Evolutionary conservation across 2,888 invertebrate species (phyloP).

Genomic region (Drosophila falleni): DNA sequence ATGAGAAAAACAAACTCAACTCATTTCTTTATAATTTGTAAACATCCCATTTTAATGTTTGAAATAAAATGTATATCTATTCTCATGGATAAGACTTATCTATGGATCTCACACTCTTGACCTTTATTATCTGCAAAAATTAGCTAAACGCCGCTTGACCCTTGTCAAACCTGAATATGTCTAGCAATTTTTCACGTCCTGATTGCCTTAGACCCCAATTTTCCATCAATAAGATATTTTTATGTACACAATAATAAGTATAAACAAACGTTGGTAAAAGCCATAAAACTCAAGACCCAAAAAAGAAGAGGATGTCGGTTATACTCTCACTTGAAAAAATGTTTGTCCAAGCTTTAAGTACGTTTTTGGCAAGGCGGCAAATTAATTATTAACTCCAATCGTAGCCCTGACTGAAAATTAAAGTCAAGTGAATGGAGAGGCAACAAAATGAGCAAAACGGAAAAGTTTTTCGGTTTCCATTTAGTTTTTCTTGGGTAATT

Average conservation of each 20-base stretch:
- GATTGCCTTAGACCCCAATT: neutral
- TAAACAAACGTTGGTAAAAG: slow-evolving; percentile 32
- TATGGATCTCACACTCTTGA: neutral
- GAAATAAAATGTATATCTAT: neutral
- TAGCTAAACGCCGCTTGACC: slow-evolving; percentile 38
- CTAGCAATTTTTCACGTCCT: slow-evolving; percentile 27
- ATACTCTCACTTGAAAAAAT: neutral
- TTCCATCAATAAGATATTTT: slow-evolving; percentile 35
- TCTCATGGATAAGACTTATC: neutral
- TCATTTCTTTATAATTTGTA: neutral
- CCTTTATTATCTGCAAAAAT: slow-evolving; percentile 40
- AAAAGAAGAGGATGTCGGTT: neutral
- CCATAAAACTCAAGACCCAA: slow-evolving; percentile 25
- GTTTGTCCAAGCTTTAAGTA: slow-evolving; percentile 35
- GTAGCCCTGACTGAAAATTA: slow-evolving; percentile 43
- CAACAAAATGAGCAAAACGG: slow-evolving; percentile 44
- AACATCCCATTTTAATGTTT: neutral
- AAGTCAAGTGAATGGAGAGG: slow-evolving; percentile 51
- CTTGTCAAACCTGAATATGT: slow-evolving; percentile 38
- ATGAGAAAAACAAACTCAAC: neutral
- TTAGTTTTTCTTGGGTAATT: slow-evolving; percentile 53
- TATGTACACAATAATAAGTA: slow-evolving; percentile 52
- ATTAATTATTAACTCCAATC: slow-evolving; percentile 63
- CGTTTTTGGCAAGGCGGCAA: slow-evolving; percentile 36
- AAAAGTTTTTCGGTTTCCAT: slow-evolving; percentile 68